Evolutionary conservation across 2,113 vertebrate species (phyloP).

Genomic region (Otolemur garnettii): DNA sequence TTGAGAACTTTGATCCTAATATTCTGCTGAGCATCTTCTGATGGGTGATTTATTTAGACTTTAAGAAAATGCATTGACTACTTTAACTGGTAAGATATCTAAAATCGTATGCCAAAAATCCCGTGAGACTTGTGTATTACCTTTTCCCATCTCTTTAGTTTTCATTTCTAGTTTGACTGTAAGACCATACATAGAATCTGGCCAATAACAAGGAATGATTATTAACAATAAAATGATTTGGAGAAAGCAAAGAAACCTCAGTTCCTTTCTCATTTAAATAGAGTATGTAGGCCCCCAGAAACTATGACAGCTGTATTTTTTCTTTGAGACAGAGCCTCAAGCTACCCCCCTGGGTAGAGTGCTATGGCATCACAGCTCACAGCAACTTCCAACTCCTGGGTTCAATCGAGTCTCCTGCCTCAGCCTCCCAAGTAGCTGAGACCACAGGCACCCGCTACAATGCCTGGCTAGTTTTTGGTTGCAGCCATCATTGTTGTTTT

Average conservation of each 20-base stretch:
- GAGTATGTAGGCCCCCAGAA: neutral
- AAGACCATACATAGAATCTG: neutral
- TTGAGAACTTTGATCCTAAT: neutral
- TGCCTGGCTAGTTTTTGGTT: no score
- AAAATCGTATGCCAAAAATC: neutral
- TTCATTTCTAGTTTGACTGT: constrained; percentile 26
- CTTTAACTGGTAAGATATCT: neutral
- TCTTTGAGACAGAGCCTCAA: no score
- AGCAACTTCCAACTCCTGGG: no score
- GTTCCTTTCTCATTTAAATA: constrained; percentile 10
- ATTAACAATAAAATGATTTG: neutral
- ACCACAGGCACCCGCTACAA: no score
- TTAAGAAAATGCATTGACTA: neutral
- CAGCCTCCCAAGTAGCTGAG: no score
- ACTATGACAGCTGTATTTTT: neutral
- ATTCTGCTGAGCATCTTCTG: neutral
- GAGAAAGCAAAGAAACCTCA: neutral
- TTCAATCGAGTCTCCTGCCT: no score
- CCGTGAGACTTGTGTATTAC: neutral
- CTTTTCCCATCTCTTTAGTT: neutral
- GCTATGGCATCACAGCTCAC: no score
- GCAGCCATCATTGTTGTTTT: no score
- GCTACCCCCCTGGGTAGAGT: no score
- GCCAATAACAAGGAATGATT: neutral
- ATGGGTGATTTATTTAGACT: neutral